These are phyloP conservation scores for Acyrthosiphon pisum DNA, from an alignment of 1,140 invertebrate genomes.

Conservation along the genomic window DNA sequence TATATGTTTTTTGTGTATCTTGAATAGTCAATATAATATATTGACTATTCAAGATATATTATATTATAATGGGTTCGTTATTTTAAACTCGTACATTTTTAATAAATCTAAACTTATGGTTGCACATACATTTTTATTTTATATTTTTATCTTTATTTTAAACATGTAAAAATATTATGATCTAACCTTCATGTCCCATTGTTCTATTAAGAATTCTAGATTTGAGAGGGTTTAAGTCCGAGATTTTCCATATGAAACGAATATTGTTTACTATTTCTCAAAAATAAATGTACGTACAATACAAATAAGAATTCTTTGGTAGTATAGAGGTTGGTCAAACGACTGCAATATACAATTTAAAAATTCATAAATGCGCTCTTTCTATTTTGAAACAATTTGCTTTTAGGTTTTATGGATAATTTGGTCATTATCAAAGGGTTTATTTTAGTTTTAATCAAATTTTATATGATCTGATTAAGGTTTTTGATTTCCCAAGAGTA, in stretches of 20 bases:
- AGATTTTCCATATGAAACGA: background rate
- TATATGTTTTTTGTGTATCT: background rate
- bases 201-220: background rate
- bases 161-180: background rate
- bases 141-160: background rate
- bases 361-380: background rate
- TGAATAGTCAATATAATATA: background rate
- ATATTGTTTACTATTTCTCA: background rate
- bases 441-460: background rate
- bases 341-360: background rate
- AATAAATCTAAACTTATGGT: too few species aligned
- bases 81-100: background rate
- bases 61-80: background rate
- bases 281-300: background rate
- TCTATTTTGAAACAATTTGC: background rate
- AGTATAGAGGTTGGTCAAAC: background rate
- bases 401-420: background rate
- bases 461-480: background rate
- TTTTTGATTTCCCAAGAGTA: slow-evolving; percentile 35
- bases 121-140: too few species aligned
- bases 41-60: too few species aligned
- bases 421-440: background rate
- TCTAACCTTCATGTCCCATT: too few species aligned
- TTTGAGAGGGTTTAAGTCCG: background rate
- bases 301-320: background rate